Base-by-base conservation (phyloP, 2,888 invertebrate species). In the Cordilura impudica region DNA sequence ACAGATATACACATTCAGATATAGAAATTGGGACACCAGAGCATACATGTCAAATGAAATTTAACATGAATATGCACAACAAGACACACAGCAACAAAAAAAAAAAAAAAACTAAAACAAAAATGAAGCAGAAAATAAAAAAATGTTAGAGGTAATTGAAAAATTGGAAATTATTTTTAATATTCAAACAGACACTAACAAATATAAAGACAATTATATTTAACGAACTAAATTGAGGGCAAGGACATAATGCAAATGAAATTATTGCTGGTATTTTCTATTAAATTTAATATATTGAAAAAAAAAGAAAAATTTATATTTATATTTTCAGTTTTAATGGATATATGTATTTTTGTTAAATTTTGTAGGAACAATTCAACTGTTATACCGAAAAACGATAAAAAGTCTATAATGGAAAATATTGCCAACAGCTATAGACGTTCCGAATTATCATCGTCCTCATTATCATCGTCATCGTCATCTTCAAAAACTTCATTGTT, bases 351-450 rank as follows among this genome's bases (percentile, higher is more conserved):
- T 26, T 47, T 58, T 23, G 26, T 58, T 49, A 54, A 31, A 39
- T n/a, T 10, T 82, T 82, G 23, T 84, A 88, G 87, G 76, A 84
- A 84, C 80, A 89, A 88, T 79, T 85, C 83, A 78, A 61, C 19
- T 26, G 83, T 86, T 54, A 85, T 89, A 83, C 88, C 89, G 83
- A 92, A 93, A 58, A 93, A 94, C 45, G 93, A 93, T 81, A 94
- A 94, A 84, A 92, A 93, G 45, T 94, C 94, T 49, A 93, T 94
- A 70, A 90, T 94, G 84, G 93, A 94, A 86, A 94, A 93, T 87
- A 93, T 95, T 83, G 94, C 93, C 58, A 92, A 93, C 82, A 92
- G 93, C 75, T 94, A 94, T 88, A 83, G 78, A 23, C 78, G 86
- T 19, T 56, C 65, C 0, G 47, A 66, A 18, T 31, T 53, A 58